Evolutionary conservation across 2,797 vertebrate species (phyloP).

Genomic region (Austrolebias charrua): DNA sequence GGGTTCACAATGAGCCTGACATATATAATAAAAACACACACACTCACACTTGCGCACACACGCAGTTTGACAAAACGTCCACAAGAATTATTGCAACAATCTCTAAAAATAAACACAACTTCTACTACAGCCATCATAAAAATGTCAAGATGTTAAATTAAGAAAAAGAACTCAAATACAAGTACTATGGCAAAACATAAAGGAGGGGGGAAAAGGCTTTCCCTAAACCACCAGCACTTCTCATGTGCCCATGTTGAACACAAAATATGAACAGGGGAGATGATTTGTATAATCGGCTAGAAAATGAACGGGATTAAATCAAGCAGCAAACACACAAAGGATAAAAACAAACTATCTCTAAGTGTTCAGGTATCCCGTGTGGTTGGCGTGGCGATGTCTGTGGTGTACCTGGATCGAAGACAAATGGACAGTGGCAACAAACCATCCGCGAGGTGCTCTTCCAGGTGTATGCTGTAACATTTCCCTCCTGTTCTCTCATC

Average conservation of each 20-base stretch:
- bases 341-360: no score
- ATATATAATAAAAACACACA: constrained; percentile 61
- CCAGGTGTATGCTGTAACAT: constrained; percentile 67
- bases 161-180: constrained; percentile 71
- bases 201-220: constrained; percentile 56
- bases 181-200: constrained; percentile 72
- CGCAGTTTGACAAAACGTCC: constrained; percentile 70
- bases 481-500: constrained; percentile 47
- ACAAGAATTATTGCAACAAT: constrained; percentile 83
- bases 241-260: constrained; percentile 59
- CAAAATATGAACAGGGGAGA: constrained; percentile 46
- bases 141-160: constrained; percentile 64
- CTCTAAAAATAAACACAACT: constrained; percentile 79
- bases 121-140: constrained; percentile 74
- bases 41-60: constrained; percentile 34
- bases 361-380: constrained; percentile 58
- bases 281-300: constrained; percentile 65
- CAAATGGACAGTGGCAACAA: constrained; percentile 67
- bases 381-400: constrained; percentile 57
- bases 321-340: constrained; percentile 73
- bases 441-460: constrained; percentile 61
- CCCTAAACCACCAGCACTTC: constrained; percentile 68
- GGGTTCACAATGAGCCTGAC: constrained; percentile 72
- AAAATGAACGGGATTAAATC: constrained; percentile 52
- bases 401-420: constrained; percentile 70